Percentiles rank a stretch among this genome's conserved stretches.
Conservation (phyloP, 2,888 invertebrate species). For the Drosophila flavopinicola region DNA sequence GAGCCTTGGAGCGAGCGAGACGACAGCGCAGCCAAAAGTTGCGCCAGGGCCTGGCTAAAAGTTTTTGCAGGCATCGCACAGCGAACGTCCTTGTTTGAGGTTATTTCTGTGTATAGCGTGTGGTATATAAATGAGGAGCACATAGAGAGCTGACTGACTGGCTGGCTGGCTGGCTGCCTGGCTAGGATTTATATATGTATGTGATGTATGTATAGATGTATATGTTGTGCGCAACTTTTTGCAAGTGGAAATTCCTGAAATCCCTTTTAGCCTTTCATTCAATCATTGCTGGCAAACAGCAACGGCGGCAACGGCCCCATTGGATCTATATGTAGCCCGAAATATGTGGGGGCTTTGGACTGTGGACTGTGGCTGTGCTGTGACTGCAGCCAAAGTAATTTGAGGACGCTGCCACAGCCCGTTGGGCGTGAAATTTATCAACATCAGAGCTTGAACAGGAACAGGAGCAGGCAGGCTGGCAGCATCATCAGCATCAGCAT, state of each 20-base stretch:
- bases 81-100: conserved; percentile 80
- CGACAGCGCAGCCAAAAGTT: conserved; percentile 14
- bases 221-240: conserved; percentile 34
- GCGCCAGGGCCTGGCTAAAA: conserved; percentile 39
- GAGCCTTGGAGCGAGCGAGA: too few species aligned
- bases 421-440: conserved; percentile 71
- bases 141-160: conserved; percentile 20
- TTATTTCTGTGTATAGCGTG: conserved; percentile 63
- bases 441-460: conserved; percentile 35
- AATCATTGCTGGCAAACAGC: conserved; percentile 59
- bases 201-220: conserved; percentile 11
- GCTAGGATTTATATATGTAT: too few species aligned
- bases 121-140: conserved; percentile 21
- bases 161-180: conserved; percentile 16
- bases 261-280: conserved; percentile 75
- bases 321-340: conserved; percentile 15
- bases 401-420: conserved; percentile 47
- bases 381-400: conserved; percentile 75
- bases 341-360: conserved; percentile 47
- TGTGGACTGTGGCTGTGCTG: too few species aligned
- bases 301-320: conserved; percentile 15
- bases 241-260: conserved; percentile 65
- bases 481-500: neutral
- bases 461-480: conserved; percentile 3
- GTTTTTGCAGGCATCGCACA: conserved; percentile 36